These are phyloP conservation scores for Florisuga fusca DNA, from an alignment of 2,797 vertebrate species.

Conservation along the genomic window DNA sequence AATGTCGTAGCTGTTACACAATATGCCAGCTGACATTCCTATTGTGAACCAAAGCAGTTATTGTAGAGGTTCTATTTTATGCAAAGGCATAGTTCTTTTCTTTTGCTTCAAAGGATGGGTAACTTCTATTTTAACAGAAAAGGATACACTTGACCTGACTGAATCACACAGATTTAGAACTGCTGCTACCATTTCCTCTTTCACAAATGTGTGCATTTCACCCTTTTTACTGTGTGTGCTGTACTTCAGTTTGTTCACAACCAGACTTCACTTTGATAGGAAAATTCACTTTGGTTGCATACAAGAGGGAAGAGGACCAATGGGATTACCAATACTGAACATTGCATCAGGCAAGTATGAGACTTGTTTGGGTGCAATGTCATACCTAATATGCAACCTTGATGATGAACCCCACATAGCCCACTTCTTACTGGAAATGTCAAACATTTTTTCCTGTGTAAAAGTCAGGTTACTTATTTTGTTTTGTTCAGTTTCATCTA, in stretches of 20 bases:
- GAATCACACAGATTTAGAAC: background rate
- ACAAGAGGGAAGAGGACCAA: background rate
- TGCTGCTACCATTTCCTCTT: background rate
- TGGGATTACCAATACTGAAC: background rate
- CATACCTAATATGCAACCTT: background rate
- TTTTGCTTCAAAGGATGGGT: background rate
- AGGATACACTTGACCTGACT: background rate
- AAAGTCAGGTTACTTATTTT: background rate
- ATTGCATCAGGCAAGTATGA: background rate
- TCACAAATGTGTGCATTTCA: background rate
- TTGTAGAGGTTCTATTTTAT: background rate
- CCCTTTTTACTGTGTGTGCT: background rate
- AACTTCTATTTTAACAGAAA: conserved; percentile 10
- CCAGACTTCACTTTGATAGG: background rate
- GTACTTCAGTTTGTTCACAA: background rate
- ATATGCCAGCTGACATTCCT: background rate
- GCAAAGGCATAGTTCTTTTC: background rate
- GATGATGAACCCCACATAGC: accelerated
- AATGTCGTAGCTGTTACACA: background rate
- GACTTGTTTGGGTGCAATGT: background rate
- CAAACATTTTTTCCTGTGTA: background rate
- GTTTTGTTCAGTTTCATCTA: background rate
- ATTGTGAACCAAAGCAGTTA: background rate
- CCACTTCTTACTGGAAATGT: background rate
- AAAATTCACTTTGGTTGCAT: background rate